Evolutionary conservation across 2,797 vertebrate genomes (phyloP).

Genomic region (Pelodytes ibericus): DNA sequence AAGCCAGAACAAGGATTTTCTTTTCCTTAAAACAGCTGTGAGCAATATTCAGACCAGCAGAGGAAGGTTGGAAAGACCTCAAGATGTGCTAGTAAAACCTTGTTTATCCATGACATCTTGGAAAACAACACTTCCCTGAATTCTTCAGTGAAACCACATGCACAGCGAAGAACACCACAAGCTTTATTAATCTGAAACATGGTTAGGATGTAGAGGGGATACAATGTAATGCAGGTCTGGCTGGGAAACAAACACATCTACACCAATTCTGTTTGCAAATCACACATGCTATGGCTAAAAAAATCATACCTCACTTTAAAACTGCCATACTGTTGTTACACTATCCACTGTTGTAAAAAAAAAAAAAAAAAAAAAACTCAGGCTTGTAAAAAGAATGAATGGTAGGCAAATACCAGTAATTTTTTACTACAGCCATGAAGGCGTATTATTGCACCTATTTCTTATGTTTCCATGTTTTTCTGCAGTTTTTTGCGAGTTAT

Average conservation of each 20-base stretch:
- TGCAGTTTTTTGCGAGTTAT: too few species aligned
- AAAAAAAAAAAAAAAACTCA: too few species aligned
- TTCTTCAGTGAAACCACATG: constrained; percentile 50
- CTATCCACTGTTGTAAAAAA: too few species aligned
- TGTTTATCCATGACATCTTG: constrained; percentile 57
- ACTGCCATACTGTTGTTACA: too few species aligned
- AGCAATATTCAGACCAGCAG: constrained; percentile 53
- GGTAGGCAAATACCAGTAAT: too few species aligned
- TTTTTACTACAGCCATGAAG: too few species aligned
- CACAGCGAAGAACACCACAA: constrained; percentile 54
- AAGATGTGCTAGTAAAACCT: constrained; percentile 36
- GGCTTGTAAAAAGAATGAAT: too few species aligned
- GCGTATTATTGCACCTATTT: too few species aligned
- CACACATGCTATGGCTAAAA: background rate
- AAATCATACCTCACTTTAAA: too few species aligned
- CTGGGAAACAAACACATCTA: background rate
- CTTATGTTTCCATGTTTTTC: too few species aligned
- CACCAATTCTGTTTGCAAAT: background rate
- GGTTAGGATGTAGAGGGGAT: constrained; percentile 37
- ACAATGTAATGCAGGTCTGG: background rate
- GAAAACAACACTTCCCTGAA: constrained; percentile 52
- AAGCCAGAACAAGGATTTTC: constrained; percentile 20
- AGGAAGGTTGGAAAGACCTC: constrained; percentile 53
- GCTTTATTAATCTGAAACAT: constrained; percentile 47
- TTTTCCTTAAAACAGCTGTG: constrained; percentile 49